Conservation (phyloP, 2,797 vertebrate genomes). For the Ctenopoma kingsleyae region DNA sequence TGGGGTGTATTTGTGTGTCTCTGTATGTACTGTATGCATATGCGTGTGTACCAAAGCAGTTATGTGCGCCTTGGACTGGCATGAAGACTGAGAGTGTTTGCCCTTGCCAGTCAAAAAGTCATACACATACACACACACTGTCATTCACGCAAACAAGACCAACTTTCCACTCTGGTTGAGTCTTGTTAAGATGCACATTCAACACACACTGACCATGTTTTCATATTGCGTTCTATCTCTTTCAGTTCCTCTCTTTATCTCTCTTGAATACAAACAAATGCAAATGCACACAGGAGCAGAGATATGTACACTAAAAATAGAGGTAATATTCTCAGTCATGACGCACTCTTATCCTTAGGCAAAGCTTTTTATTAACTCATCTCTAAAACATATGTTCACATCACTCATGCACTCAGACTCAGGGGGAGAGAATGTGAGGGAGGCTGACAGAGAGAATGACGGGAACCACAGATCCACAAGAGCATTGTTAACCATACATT, state of each 20-base stretch:
- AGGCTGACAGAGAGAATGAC: conserved; percentile 23
- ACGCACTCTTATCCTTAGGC: conserved; percentile 24
- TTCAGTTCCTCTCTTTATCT: conserved; percentile 13
- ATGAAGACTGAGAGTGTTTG: conserved; percentile 9
- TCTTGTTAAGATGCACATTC: conserved; percentile 17
- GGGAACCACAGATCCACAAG: conserved; percentile 44
- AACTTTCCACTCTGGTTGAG: conserved; percentile 18
- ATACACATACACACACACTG: conserved; percentile 22
- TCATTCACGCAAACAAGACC: conserved; percentile 33
- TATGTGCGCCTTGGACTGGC: conserved; percentile 31
- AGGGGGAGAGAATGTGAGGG: conserved; percentile 24
- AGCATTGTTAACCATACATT: conserved; percentile 29
- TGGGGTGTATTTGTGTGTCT: conserved; percentile 37
- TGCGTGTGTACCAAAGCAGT: conserved; percentile 32
- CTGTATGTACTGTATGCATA: conserved; percentile 45
- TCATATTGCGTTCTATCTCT: background rate
- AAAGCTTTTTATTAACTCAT: conserved; percentile 39
- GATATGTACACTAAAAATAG: conserved; percentile 31
- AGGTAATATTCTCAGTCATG: conserved; percentile 33
- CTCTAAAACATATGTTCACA: conserved; percentile 34
- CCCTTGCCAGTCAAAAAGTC: conserved; percentile 33
- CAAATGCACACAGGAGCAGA: conserved; percentile 28
- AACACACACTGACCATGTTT: background rate
- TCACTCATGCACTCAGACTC: conserved; percentile 29
- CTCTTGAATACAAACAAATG: conserved; percentile 49